Percentiles rank a stretch among this genome's conserved stretches.
These are phyloP conservation scores for Tapera naevia DNA, from an alignment of 2,797 vertebrate genomes.

Conservation along the genomic window DNA sequence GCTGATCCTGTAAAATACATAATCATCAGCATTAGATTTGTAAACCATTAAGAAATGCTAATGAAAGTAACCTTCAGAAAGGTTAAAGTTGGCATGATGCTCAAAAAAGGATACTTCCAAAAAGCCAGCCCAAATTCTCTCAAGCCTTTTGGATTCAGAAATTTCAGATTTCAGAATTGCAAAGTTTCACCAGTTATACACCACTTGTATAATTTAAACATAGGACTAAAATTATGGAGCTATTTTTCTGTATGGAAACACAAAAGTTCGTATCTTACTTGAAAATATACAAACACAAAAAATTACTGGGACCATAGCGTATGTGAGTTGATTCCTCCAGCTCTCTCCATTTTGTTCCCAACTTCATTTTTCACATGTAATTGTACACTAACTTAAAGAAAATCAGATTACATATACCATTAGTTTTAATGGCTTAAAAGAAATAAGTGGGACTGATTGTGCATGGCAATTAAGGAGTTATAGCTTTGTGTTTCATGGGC, in stretches of 20 bases:
- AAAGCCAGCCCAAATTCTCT: background rate
- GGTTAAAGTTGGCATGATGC: background rate
- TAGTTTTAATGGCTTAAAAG: background rate
- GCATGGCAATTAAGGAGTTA: background rate
- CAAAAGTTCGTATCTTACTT: background rate
- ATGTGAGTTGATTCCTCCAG: background rate
- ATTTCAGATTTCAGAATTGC: background rate
- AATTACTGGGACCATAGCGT: background rate
- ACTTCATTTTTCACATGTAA: background rate
- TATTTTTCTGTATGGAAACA: background rate
- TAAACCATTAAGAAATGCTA: background rate
- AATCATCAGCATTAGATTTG: background rate
- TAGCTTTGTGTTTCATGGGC: background rate
- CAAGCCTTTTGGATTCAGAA: background rate
- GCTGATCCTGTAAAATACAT: background rate
- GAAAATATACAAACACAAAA: background rate
- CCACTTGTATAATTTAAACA: background rate
- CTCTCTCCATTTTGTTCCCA: background rate
- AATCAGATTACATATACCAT: conserved; percentile 1
- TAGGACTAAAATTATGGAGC: background rate
- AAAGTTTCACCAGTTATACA: background rate
- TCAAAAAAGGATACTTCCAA: background rate
- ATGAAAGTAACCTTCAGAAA: background rate
- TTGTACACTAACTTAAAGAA: conserved; percentile 10
- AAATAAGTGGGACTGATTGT: background rate